A percentile compares a stretch with the other conserved stretches of the same genome.
Conservation (phyloP, 2,797 vertebrate genomes). For the Pygocentrus nattereri region DNA sequence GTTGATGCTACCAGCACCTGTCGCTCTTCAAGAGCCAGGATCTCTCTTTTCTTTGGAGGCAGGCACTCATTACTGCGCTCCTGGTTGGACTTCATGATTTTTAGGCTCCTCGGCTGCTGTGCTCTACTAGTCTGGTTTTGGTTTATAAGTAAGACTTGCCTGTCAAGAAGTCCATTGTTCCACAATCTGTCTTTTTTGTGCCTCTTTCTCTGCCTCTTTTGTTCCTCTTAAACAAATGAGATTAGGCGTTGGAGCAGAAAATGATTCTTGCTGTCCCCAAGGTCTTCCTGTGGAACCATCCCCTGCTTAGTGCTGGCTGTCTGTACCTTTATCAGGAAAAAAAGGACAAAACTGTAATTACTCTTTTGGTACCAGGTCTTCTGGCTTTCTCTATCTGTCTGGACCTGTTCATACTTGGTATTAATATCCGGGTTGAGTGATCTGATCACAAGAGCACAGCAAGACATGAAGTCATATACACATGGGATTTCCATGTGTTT, state of each 20-base stretch:
- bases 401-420: background rate
- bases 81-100: slow-evolving; percentile 96
- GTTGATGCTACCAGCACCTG: slow-evolving; percentile 77
- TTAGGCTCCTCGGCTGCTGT: slow-evolving; percentile 35
- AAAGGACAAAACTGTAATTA: slow-evolving; percentile 16
- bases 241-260: slow-evolving; percentile 85
- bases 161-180: slow-evolving; percentile 36
- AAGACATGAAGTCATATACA: too few species aligned
- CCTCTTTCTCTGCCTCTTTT: background rate
- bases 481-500: too few species aligned
- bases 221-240: slow-evolving; percentile 57
- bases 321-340: slow-evolving; percentile 70
- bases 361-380: background rate
- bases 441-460: too few species aligned
- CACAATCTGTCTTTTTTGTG: slow-evolving; percentile 39
- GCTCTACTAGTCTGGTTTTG: slow-evolving; percentile 40
- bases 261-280: slow-evolving; percentile 87
- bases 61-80: slow-evolving; percentile 98
- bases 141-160: slow-evolving; percentile 13
- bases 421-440: too few species aligned
- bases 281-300: slow-evolving; percentile 99
- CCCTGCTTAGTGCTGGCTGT: slow-evolving; percentile 72
- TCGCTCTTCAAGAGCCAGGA: slow-evolving; percentile 93
- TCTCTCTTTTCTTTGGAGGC: slow-evolving; percentile 98
- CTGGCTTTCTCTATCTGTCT: background rate